These are phyloP conservation scores for Saturnia pavonia DNA, from an alignment of 2,888 invertebrate genomes.

Conservation along the genomic window DNA sequence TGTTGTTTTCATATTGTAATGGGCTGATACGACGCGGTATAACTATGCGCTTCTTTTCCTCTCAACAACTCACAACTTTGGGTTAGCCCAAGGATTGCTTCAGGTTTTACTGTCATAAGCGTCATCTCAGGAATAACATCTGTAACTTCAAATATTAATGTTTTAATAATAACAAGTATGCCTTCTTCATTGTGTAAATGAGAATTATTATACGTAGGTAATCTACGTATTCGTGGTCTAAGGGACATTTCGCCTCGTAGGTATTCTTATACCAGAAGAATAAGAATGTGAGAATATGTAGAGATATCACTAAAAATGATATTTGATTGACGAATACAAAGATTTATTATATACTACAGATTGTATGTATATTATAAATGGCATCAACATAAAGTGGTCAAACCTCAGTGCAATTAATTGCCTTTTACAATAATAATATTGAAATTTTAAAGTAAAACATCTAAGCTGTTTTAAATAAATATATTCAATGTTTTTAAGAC, in stretches of 20 bases:
- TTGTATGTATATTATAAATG: no score
- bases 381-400: no score
- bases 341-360: no score
- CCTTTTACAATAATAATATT: no score
- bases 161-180: neutral
- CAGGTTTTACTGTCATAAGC: neutral
- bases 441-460: neutral
- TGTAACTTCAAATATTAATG: neutral
- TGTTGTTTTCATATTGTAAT: neutral
- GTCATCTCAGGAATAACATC: neutral
- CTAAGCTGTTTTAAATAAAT: neutral
- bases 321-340: no score
- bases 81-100: neutral
- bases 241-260: no score
- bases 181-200: neutral
- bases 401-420: no score
- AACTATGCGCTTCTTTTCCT: neutral
- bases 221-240: no score
- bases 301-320: no score
- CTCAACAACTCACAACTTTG: neutral
- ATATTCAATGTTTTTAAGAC: neutral
- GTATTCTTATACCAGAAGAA: no score
- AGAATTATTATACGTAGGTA: no score
- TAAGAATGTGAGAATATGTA: no score
- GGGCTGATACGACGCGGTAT: neutral